Percentiles rank a stretch among this genome's conserved stretches.
phyloP scores from a whole-genome alignment of 2,113 vertebrate species.

The Hystrix brachyura region DNA sequence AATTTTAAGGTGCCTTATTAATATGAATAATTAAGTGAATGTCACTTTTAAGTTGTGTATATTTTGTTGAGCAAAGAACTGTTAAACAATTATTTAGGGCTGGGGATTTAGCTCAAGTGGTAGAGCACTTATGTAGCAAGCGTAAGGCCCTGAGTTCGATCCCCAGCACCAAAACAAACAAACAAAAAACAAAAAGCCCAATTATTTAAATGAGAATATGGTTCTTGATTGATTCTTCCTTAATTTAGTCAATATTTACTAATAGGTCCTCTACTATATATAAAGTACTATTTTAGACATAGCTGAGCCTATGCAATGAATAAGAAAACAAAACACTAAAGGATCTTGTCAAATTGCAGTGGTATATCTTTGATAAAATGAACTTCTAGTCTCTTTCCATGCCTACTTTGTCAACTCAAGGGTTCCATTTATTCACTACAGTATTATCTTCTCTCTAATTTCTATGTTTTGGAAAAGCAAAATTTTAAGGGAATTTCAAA shows the following conservation, averaged over 20 bases:
- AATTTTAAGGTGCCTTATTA: neutral
- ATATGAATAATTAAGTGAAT: neutral
- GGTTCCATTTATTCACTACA: neutral
- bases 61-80: neutral
- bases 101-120: too few species aligned
- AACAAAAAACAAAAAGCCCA: too few species aligned
- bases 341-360: neutral
- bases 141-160: too few species aligned
- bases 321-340: neutral
- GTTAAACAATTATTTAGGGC: neutral
- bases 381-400: neutral
- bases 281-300: neutral
- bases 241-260: neutral
- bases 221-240: neutral
- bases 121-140: too few species aligned
- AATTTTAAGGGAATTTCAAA: slow-evolving; percentile 11
- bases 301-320: neutral
- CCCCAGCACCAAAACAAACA: too few species aligned
- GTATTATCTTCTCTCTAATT: neutral
- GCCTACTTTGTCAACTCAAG: neutral
- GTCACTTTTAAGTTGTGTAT: neutral
- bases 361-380: neutral
- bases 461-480: neutral
- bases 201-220: neutral
- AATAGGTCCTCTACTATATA: neutral